Conservation (phyloP, 2,113 vertebrate species). For the Puntigrus tetrazona region DNA sequence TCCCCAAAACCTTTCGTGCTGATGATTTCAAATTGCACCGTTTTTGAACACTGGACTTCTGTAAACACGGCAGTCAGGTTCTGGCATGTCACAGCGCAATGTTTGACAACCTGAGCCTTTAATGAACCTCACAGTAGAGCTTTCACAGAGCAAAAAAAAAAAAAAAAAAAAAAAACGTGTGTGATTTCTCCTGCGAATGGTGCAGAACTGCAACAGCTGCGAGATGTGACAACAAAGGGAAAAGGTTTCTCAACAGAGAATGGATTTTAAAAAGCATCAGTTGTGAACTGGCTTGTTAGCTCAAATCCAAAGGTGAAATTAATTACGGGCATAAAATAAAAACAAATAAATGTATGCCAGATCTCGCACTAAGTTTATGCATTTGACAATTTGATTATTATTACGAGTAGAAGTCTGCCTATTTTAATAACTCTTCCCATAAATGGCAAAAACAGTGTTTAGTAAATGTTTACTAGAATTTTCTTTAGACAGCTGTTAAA, state of each 20-base stretch:
- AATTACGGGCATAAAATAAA: neutral
- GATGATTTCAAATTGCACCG: neutral
- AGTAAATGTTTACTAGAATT: neutral
- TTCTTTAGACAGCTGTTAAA: neutral
- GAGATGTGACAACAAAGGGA: neutral
- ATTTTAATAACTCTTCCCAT: neutral
- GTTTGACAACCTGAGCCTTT: slow-evolving; percentile 32
- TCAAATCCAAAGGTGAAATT: neutral
- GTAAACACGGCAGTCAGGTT: slow-evolving; percentile 29
- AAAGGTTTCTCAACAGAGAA: too few relatives aligned
- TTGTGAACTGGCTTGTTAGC: neutral
- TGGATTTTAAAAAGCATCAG: neutral
- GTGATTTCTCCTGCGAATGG: neutral
- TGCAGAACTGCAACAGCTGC: neutral
- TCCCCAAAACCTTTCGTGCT: neutral
- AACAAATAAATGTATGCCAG: too few relatives aligned
- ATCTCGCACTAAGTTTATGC: neutral
- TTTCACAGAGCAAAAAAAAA: slow-evolving; percentile 29
- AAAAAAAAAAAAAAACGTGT: too few relatives aligned
- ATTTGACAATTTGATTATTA: neutral
- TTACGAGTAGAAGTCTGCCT: neutral
- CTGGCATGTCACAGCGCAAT: slow-evolving; percentile 14
- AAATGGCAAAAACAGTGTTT: neutral
- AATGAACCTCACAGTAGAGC: neutral
- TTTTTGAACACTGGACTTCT: slow-evolving; percentile 7